Evolutionary conservation across 2,113 vertebrate genomes (phyloP), one percentile per base, ranked within the genome.

Genomic region (Haliaeetus leucogaster): DNA sequence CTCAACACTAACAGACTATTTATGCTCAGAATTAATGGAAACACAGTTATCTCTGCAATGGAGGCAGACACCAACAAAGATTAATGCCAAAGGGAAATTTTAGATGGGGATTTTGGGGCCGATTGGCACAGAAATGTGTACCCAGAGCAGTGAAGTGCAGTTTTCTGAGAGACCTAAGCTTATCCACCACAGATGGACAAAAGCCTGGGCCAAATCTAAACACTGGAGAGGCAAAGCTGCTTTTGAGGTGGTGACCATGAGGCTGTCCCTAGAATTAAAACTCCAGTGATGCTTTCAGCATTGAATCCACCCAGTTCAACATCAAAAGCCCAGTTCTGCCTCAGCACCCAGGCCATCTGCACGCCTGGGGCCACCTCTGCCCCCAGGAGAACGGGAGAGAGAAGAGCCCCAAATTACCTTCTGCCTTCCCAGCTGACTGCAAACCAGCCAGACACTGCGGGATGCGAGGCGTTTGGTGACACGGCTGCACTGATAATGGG

Each of bases 321-420:
- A 56, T 20, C 48, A 13, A 48, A 65, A 58, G 7, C 20, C 25
- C 25, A 18, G 30, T 29, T 43, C 16, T n/a, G 23, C 29, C 52
- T n/a, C 62, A 36, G 40, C 26, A 55, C 17, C 27, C 65, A 48
- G 52, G 29, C n/a, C 63, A 17, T 6, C 55, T 42, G 29, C 36
- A 32, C 0, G 0, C 13, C 32, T 16, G 7, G 42, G 42, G 34
- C 27, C 40, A 79, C 40, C 65, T 68, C 34, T 4, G 5, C 22
- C 21, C 36, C 34, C 3, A 15, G 34, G 19, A 76, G 30, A 68
- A 45, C 0, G 0, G 34, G 14, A 32, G 32, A 21, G 22, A 42
- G 12, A 42, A 42, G 18, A 23, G 21, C 62, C 38, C 26, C 63
- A 21, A 36, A n/a, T 47, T 47, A 38, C 59, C 70, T 27, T 11